phyloP scores from a whole-genome alignment of 1,140 invertebrate species.

The Oncopeltus fasciatus region DNA sequence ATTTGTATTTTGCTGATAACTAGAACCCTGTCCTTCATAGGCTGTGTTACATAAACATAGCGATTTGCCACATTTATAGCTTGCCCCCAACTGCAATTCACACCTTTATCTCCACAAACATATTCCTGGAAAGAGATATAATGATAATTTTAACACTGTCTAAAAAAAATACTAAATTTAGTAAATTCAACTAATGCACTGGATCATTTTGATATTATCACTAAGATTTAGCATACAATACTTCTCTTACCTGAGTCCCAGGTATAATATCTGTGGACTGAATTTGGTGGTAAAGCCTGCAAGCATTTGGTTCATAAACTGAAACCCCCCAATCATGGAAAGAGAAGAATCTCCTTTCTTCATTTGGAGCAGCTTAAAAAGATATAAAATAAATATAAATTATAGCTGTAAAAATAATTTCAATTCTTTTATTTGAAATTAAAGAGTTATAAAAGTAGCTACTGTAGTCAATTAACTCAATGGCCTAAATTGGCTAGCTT shows the following conservation, averaged over 20 bases:
- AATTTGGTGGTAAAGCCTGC: constrained; percentile 56
- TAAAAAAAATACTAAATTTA: no score
- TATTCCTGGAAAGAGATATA: constrained; percentile 53
- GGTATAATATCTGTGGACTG: constrained; percentile 58
- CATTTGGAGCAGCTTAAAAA: constrained; percentile 39
- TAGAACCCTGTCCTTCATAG: constrained; percentile 51
- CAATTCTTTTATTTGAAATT: no score
- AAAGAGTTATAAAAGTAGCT: no score
- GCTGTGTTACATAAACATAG: constrained; percentile 63
- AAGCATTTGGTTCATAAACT: constrained; percentile 59
- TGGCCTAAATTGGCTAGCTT: no score
- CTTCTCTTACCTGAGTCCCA: constrained; percentile 54
- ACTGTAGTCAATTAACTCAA: no score
- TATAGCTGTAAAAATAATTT: no score
- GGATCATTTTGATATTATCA: no score
- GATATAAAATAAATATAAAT: constrained; percentile 18
- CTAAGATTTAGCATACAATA: no score
- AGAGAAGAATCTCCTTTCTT: constrained; percentile 54
- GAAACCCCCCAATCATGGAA: constrained; percentile 66
- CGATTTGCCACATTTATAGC: constrained; percentile 56
- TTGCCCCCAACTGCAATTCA: constrained; percentile 54
- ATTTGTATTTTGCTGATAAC: constrained; percentile 58
- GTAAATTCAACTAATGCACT: no score
- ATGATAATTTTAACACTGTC: no score
- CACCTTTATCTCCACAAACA: constrained; percentile 50